Conservation (phyloP, 2,113 vertebrate genomes). For the Nestor notabilis region DNA sequence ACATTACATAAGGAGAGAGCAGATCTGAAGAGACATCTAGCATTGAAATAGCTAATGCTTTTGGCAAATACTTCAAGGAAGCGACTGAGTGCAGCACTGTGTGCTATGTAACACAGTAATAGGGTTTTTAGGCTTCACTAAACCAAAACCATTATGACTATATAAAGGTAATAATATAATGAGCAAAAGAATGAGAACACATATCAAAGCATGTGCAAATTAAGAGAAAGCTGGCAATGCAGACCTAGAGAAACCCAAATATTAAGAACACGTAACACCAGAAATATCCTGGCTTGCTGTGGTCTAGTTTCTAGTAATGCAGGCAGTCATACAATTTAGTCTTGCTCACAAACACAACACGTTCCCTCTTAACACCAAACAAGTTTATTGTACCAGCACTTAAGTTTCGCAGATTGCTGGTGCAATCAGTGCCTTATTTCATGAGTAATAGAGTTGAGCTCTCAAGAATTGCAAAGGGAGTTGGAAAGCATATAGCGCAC, state of each 20-base stretch:
- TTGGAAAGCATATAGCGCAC: background rate
- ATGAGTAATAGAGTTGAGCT: background rate
- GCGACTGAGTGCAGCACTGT: background rate
- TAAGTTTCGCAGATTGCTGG: background rate
- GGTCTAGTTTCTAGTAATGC: background rate
- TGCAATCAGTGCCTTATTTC: background rate
- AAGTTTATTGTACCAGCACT: background rate
- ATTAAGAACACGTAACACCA: background rate
- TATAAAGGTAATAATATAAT: background rate
- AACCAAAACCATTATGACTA: accelerated
- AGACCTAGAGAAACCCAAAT: background rate
- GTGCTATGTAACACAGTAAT: background rate
- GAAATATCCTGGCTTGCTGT: background rate
- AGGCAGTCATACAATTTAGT: background rate
- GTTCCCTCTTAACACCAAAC: background rate
- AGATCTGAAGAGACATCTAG: background rate
- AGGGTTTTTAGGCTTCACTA: background rate
- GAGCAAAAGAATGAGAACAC: background rate
- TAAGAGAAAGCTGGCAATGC: background rate
- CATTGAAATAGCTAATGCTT: background rate
- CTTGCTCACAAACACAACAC: background rate
- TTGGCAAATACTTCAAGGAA: background rate
- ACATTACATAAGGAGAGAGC: background rate
- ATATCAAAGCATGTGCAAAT: background rate
- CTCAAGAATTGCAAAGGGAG: background rate